These are phyloP conservation scores for Nemapogon koenigi DNA, from an alignment of 2,888 invertebrate species.

Conservation along the genomic window DNA sequence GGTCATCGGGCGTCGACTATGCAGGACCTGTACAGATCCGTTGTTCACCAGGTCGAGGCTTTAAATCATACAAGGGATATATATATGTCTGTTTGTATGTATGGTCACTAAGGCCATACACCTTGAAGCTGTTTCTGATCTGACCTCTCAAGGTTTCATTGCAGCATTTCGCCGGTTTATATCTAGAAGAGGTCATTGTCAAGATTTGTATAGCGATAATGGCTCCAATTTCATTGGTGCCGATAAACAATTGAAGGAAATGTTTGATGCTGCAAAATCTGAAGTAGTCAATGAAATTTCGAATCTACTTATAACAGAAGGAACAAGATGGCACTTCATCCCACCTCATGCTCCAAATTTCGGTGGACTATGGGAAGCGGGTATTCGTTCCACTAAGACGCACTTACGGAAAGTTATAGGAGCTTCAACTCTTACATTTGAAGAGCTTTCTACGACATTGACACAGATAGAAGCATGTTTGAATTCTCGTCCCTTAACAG, in stretches of 20 bases:
- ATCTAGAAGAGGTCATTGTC: conserved; percentile 14
- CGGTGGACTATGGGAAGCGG: conserved; percentile 20
- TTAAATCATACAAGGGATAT: conserved; percentile 8
- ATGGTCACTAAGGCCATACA: conserved; percentile 21
- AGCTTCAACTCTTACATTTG: conserved; percentile 14
- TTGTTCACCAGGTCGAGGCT: conserved; percentile 12
- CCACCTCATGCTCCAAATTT: conserved; percentile 17
- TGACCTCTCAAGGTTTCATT: conserved; percentile 21
- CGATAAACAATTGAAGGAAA: conserved; percentile 10
- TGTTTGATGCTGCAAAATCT: not conserved
- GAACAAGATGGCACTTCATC: conserved; percentile 20
- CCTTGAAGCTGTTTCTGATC: conserved; percentile 22
- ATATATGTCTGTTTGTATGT: conserved; percentile 18
- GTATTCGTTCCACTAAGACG: conserved; percentile 18
- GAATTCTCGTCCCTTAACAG: conserved; percentile 16
- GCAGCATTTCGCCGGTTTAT: conserved; percentile 19
- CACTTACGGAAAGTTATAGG: conserved; percentile 16
- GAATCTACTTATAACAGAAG: conserved; percentile 8
- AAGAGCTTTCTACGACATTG: conserved; percentile 17
- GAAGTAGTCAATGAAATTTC: conserved; percentile 6
- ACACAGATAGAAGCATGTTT: conserved; percentile 17
- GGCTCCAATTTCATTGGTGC: conserved; percentile 19
- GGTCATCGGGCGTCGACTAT: conserved; percentile 10
- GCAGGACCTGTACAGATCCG: conserved; percentile 12
- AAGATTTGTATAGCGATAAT: conserved; percentile 16